Evolutionary conservation across 1,140 invertebrate genomes (phyloP), one percentile per base, ranked within the genome.

Genomic region (Penaeus chinensis): DNA sequence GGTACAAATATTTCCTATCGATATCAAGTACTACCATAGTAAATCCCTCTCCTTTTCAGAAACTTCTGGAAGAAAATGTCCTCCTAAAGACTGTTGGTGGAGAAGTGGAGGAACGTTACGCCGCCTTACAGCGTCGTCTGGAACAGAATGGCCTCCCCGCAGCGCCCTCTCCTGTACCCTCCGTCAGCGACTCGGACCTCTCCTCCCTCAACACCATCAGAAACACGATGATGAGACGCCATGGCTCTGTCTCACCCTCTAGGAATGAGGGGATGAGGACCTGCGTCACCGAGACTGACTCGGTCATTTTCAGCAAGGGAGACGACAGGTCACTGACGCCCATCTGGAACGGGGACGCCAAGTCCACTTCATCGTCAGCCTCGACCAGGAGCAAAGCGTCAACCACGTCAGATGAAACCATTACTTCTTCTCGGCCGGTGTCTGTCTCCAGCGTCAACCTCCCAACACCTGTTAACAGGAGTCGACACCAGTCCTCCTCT

Each of bases 11-110:
- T 60, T 47, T 63, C 24, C 24, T 11, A 24, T 62, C 32, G 60
- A 61, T 22, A 20, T 11, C n/a, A 19, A 80, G 63, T 63, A 10
- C 32, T 42, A 54, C 16, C n/a, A n/a, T 62, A 82, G 3, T 37
- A 62, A 37, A 32, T 66, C 37, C 24, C 32, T 77, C 22, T 80
- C 37, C 61, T 83, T 88, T 93, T 20, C 91, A 96, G 94, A 95
- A 96, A 91, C 91, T 96, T 54, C 95, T 96, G 93, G 95, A 96
- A 92, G 96, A 96, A 92, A 96, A 96, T 91, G 94, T 95, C 20
- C 94, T 95, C 88, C 92, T 96, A 60, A 93, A 95, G 61, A 95
- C 95, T 2, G 93, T 97, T 90, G 96, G 97, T 91, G 94, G 96
- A 90, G 95, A 96, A 90, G 92, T 96, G 32, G 95, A 96, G 90